Evolutionary conservation across 2,113 vertebrate species (phyloP).

Genomic region (Athene noctua): DNA sequence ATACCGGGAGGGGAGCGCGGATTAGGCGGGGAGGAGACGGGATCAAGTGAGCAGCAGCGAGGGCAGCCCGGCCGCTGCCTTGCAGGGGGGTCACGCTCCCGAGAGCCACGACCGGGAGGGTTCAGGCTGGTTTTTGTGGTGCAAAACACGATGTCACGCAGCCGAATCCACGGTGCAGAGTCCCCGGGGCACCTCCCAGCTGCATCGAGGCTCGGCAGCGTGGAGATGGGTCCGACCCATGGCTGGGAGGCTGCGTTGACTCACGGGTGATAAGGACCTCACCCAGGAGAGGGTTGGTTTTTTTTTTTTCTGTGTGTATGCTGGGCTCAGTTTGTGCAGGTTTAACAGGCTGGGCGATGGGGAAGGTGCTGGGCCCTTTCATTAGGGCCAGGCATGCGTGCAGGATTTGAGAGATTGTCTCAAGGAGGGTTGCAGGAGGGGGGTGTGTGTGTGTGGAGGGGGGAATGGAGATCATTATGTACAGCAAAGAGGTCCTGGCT

Average conservation of each 20-base stretch:
- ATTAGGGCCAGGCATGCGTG: neutral
- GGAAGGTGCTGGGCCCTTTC: neutral
- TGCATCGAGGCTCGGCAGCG: fast-evolving
- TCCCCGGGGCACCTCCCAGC: neutral
- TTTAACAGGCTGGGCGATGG: neutral
- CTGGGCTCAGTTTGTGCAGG: neutral
- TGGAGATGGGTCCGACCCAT: neutral
- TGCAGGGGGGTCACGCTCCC: neutral
- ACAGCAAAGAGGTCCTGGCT: neutral
- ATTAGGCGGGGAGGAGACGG: neutral
- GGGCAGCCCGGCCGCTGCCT: neutral
- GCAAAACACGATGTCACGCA: fast-evolving
- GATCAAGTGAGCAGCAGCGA: slow-evolving; percentile 26
- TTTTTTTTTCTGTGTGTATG: neutral
- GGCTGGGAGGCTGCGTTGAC: neutral
- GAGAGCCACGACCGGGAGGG: fast-evolving
- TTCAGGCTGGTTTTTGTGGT: neutral
- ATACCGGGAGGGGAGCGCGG: neutral
- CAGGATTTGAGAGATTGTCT: neutral
- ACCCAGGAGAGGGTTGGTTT: neutral
- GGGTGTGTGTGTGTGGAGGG: too few relatives aligned
- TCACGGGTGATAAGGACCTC: slow-evolving; percentile 4
- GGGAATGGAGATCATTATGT: fast-evolving
- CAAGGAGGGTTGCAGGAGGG: neutral
- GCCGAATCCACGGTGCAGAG: fast-evolving